Percentiles rank a stretch among this genome's conserved stretches.
Evolutionary conservation across 2,113 vertebrate genomes (phyloP).

Genomic region (Lepidothrix coronata): DNA sequence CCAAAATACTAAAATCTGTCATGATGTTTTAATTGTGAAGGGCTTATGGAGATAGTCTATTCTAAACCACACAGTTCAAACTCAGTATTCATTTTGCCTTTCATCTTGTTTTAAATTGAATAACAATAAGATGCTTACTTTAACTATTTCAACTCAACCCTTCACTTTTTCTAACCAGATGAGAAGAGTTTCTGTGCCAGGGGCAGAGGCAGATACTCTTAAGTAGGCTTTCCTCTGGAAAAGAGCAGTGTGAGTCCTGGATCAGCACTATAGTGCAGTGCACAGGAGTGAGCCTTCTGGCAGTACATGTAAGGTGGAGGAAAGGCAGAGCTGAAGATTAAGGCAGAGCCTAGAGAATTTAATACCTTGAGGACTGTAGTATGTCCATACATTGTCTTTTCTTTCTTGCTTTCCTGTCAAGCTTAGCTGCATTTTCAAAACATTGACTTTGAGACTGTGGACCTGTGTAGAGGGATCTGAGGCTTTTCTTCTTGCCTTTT

Average conservation of each 20-base stretch:
- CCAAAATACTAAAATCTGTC: background rate
- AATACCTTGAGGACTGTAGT: background rate
- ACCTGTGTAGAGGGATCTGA: background rate
- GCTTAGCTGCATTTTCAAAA: background rate
- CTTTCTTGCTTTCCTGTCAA: background rate
- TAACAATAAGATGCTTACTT: background rate
- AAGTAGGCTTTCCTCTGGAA: background rate
- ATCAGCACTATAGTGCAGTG: background rate
- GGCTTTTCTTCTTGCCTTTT: background rate
- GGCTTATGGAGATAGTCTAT: background rate
- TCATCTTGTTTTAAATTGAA: background rate
- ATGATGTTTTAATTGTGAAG: background rate
- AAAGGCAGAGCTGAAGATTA: background rate
- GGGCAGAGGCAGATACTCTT: background rate
- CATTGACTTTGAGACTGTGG: background rate
- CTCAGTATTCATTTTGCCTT: background rate
- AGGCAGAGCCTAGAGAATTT: background rate
- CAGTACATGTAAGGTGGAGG: background rate
- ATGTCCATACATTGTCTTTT: background rate
- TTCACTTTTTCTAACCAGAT: background rate
- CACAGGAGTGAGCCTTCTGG: background rate
- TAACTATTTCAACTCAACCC: background rate
- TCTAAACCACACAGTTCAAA: background rate
- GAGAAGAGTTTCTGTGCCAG: background rate
- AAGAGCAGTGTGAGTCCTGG: background rate